Base-by-base conservation (phyloP, 2,797 vertebrate genomes). In the Thripadectes ignobilis region DNA sequence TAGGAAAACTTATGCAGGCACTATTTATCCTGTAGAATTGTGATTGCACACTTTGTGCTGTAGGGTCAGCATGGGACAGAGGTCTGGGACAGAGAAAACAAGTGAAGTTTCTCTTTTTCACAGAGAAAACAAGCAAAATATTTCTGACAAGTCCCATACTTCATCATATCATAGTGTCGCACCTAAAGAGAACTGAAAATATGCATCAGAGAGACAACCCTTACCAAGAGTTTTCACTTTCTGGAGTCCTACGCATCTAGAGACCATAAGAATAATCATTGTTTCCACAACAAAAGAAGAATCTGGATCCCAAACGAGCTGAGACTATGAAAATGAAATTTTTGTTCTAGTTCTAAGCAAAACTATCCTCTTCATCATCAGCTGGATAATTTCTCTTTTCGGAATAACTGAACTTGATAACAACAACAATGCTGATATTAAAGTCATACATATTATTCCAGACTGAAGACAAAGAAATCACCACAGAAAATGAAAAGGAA, bases 391-490 rank as follows among this genome's bases (percentile, higher is more conserved):
- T 67, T 71, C 10, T 91, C 18, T 85, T 2, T 80, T 69, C 74
- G 29, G 36, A 89, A 85, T 83, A 77, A 62, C 17, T 65, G 38
- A 79, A 61, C 65, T 95, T 85, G 43, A 12, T 80, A 89, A 65
- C 26, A 92, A 67, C 62, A 76, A 49, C 34, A 89, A 67, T 77
- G 14, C 57, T 55, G 13, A 61, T 80, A 93, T 62, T 63, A 48
- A 74, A 88, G 49, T 65, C 26, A 34, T 68, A 79, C 21, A 8
- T 85, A 29, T 89, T 85, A 73, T 87, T 95, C 76, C 67, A 89
- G 52, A 65, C 57, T 71, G 55, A 95, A 88, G 82, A 54, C 32
- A 88, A 96, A 89, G 41, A 93, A 94, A 82, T 77, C 3, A 30
- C 12, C 78, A 9, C 57, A 91, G 66, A 59, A 41, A 79, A 93